A percentile compares a stretch with the other conserved stretches of the same genome.
Conservation (phyloP, 2,797 vertebrate genomes). For the Antennarius maculatus region DNA sequence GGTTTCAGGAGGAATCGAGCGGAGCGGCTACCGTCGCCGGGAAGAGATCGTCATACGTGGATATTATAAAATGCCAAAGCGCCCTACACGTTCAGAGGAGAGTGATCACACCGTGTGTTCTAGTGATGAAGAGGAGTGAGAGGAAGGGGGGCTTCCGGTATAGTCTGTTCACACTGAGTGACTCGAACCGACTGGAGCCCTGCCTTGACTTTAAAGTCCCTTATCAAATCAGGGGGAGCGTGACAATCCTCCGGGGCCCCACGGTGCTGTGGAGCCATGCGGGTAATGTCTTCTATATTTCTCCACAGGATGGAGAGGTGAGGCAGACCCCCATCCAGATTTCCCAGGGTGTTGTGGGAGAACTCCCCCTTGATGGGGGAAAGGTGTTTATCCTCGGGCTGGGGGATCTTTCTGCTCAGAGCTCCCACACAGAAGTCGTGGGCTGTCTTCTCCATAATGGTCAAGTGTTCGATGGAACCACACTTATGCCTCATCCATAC, state of each 20-base stretch:
- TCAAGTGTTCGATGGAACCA: constrained; percentile 65
- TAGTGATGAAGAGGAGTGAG: constrained; percentile 74
- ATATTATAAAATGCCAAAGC: constrained; percentile 80
- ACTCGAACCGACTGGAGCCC: constrained; percentile 75
- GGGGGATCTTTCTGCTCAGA: constrained; percentile 48
- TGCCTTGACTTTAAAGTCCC: constrained; percentile 83
- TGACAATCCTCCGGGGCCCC: constrained; percentile 86
- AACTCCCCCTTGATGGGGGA: constrained; percentile 73
- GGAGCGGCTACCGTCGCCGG: constrained; percentile 67
- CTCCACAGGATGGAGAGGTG: constrained; percentile 69
- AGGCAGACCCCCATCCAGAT: constrained; percentile 78
- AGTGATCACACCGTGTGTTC: constrained; percentile 79
- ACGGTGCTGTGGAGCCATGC: constrained; percentile 86
- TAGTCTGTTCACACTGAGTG: constrained; percentile 80
- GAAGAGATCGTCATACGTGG: constrained; percentile 52
- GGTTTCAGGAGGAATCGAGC: constrained; percentile 79
- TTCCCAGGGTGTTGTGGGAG: constrained; percentile 81
- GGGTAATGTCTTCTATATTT: constrained; percentile 79
- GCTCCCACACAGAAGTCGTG: constrained; percentile 57
- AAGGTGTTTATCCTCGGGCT: constrained; percentile 82
- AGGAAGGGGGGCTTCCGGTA: constrained; percentile 75
- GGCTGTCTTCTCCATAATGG: constrained; percentile 79
- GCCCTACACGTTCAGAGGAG: constrained; percentile 77
- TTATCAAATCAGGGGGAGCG: constrained; percentile 76
- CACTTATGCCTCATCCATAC: constrained; percentile 88